Evolutionary conservation across 2,888 invertebrate genomes (phyloP).

Genomic region (Chromoteleia sp.): DNA sequence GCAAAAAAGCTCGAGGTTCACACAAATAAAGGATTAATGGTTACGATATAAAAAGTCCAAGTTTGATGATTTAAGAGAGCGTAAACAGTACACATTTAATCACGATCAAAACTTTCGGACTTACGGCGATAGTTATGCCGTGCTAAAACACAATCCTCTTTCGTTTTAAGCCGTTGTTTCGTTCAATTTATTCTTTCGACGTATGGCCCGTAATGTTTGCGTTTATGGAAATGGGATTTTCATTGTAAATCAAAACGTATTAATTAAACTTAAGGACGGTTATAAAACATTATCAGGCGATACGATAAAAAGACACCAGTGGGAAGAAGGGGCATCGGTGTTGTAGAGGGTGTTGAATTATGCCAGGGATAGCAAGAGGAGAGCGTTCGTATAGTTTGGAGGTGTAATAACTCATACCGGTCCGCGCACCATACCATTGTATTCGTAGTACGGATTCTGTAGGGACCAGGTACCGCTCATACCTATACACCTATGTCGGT

Average conservation of each 20-base stretch:
- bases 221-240: conserved; percentile 33
- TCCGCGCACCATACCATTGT: conserved; percentile 83
- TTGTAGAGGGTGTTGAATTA: conserved; percentile 82
- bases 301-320: conserved; percentile 60
- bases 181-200: conserved; percentile 33
- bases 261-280: conserved; percentile 49
- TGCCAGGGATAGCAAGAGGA: conserved; percentile 73
- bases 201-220: conserved; percentile 22
- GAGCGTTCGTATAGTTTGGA: conserved; percentile 73
- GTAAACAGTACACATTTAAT: conserved; percentile 51
- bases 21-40: conserved; percentile 43
- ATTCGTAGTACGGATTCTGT: conserved; percentile 82
- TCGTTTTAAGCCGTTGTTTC: conserved; percentile 21
- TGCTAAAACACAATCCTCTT: conserved; percentile 9
- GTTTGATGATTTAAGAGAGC: conserved; percentile 55
- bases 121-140: conserved; percentile 21
- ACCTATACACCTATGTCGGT: conserved; percentile 54
- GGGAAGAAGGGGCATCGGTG: conserved; percentile 61
- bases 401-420: conserved; percentile 82
- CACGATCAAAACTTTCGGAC: conserved; percentile 43
- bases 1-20: conserved; percentile 22
- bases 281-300: conserved; percentile 63
- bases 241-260: conserved; percentile 48
- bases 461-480: conserved; percentile 78
- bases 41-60: conserved; percentile 41